phyloP scores from a whole-genome alignment of 2,113 vertebrate species.

The Gobiocypris rarus region DNA sequence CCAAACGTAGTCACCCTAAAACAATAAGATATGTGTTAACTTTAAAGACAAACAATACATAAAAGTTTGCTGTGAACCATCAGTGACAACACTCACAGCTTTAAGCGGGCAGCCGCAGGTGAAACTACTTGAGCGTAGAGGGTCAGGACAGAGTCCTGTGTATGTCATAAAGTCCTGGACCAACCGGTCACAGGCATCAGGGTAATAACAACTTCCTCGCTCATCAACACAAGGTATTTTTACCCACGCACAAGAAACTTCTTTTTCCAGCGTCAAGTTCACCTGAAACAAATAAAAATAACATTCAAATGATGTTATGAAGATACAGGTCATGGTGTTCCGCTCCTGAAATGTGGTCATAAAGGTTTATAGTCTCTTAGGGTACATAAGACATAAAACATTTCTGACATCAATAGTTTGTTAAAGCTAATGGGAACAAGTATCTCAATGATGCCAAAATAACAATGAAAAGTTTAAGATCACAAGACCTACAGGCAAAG shows the following conservation, averaged over 20 bases:
- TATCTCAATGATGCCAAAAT: neutral
- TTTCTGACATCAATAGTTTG: neutral
- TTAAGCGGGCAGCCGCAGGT: too few species aligned
- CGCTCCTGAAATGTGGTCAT: neutral
- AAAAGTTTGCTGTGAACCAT: too few species aligned
- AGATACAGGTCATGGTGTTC: neutral
- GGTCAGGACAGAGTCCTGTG: slow-evolving; percentile 86
- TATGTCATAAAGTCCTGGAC: slow-evolving; percentile 62
- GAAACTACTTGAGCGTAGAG: too few species aligned
- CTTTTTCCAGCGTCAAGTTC: slow-evolving; percentile 81
- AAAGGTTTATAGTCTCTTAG: neutral
- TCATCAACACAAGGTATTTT: slow-evolving; percentile 86
- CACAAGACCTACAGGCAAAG: slow-evolving; percentile 67
- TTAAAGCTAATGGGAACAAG: neutral
- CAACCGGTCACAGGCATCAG: slow-evolving; percentile 75
- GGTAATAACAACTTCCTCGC: slow-evolving; percentile 87
- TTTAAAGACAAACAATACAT: neutral
- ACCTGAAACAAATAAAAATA: slow-evolving; percentile 66
- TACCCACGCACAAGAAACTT: slow-evolving; percentile 85
- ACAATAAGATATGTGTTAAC: slow-evolving; percentile 36
- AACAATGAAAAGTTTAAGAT: neutral
- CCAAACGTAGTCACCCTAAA: slow-evolving; percentile 86
- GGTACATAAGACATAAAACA: neutral
- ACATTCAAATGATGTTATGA: neutral
- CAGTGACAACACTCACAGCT: too few species aligned